phyloP scores from a whole-genome alignment of 2,797 vertebrate species.

The Peromyscus aztecus region DNA sequence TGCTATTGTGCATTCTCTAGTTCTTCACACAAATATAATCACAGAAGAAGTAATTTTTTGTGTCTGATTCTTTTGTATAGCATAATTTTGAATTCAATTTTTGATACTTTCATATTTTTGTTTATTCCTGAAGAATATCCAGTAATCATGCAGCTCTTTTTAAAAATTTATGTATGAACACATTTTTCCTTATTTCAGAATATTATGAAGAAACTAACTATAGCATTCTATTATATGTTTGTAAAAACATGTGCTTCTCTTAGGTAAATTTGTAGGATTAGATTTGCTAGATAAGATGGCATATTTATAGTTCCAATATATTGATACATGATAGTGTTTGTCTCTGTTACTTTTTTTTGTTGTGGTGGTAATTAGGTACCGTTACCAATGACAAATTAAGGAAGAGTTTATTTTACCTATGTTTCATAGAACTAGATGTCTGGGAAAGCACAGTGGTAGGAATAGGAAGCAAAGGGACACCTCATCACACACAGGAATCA shows the following conservation, averaged over 20 bases:
- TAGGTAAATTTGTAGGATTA: background rate
- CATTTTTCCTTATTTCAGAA: background rate
- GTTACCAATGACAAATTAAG: too few species aligned
- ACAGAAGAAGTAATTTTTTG: background rate
- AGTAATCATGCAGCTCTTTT: background rate
- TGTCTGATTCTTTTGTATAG: background rate
- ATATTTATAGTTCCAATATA: background rate
- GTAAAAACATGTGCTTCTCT: background rate
- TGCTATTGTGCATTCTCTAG: background rate
- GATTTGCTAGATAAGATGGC: background rate
- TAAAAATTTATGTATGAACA: background rate
- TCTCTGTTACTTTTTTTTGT: too few species aligned
- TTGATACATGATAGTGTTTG: background rate
- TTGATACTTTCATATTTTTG: background rate
- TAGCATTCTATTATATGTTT: background rate
- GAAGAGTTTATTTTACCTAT: too few species aligned
- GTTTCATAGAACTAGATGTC: too few species aligned
- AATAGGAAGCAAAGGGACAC: too few species aligned
- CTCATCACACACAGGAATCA: too few species aligned
- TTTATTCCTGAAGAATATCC: background rate
- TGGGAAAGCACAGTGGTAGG: too few species aligned
- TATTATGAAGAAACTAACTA: background rate
- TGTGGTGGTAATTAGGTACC: too few species aligned
- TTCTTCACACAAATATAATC: background rate
- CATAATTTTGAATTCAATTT: constrained; percentile 1